Base-by-base conservation (phyloP, 2,888 invertebrate species). In the Eupithecia tripunctaria region DNA sequence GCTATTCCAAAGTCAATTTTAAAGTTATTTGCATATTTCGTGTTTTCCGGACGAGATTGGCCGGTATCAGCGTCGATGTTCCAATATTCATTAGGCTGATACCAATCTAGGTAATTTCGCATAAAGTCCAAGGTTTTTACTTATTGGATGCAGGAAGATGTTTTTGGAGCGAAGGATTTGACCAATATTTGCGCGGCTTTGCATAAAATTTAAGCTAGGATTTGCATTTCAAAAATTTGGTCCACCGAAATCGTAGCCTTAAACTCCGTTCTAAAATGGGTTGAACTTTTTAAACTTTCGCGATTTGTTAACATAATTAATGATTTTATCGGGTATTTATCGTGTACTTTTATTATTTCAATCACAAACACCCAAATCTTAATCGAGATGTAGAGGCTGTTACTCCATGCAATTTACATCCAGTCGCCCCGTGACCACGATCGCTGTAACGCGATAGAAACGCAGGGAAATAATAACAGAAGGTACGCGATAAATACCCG, bases 21-120 rank as follows among this genome's bases (percentile, higher is more conserved):
- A 86, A 88, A 89, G 84, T 84, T 84, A 89, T 90, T 90, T 88
- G 86, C 89, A 90, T 90, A 89, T 88, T 89, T 87, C 84, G 84
- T 87, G 84, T 87, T 88, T 86, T 84, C 84, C 84, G 78, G 77
- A 76, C 80, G 81, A 82, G 81, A 78, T 80, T 82, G 81, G 81
- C 74, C 76, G 77, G 73, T 77, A 77, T 81, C 76, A 74, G 78
- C 71, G 70, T 73, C 79, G 81, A 84, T 84, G 83, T 82, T 84
- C 80, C 81, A 84, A 83, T 85, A 82, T 85, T 83, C 82, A 82
- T 83, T 80, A 82, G 80, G 65, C 70, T 78, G 80, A 80, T 78
- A 76, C 70, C 74, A 74, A 77, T 65, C 76, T 79, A 78, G 76
- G 74, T 76, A 79, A 82, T 73, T 81, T 78, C 73, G 70, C 41